Base-by-base conservation (phyloP, 2,113 vertebrate species). In the Trinectes maculatus region DNA sequence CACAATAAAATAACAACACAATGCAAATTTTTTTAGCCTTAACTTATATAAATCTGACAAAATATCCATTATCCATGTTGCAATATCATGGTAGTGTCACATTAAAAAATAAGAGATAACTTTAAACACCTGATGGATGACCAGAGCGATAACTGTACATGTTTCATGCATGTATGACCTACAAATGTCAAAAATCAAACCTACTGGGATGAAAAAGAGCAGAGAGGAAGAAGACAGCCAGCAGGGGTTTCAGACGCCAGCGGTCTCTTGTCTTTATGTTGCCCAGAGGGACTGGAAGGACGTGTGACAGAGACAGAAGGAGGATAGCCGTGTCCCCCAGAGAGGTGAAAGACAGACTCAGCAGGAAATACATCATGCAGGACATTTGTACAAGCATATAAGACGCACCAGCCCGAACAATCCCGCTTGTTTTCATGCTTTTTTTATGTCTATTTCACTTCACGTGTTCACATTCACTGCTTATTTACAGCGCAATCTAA, bases 341-440 rank as follows among this genome's bases (percentile, higher is more conserved):
- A 86, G 79, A 79, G 46, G 58, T 63, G 62, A 79, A 44, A 69
- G 65, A 77, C 57, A 60, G 29, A 70, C 43, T 46, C 52, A 22
- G 55, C 61, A 73, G 61, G 40, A 66, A 83, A 76, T 70, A 68
- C 42, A 71, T 71, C 54, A 60, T 60, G 70, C 68, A 57, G 52
- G 61, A 71, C 56, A 61, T 69, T 36, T 46, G 58, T 42, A 31
- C 42, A 70, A 80, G 70, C 25, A 70, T 72, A 40, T 21, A 36
- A 58, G 43, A 72, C 60, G 69, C 33, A 29, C 18, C 24, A 58
- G 39, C 25, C 37, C 62, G 29, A 42, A 54, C 58, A 51, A 65
- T 56, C 31, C 40, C 43, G 10, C 34, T 7, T n/a, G 9, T 74
- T 44, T 16, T 43, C 18, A 9, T 13, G 22, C 77, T 11, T 33